Evolutionary conservation across 2,888 invertebrate genomes (phyloP).

Genomic region (Agriotes lineatus): DNA sequence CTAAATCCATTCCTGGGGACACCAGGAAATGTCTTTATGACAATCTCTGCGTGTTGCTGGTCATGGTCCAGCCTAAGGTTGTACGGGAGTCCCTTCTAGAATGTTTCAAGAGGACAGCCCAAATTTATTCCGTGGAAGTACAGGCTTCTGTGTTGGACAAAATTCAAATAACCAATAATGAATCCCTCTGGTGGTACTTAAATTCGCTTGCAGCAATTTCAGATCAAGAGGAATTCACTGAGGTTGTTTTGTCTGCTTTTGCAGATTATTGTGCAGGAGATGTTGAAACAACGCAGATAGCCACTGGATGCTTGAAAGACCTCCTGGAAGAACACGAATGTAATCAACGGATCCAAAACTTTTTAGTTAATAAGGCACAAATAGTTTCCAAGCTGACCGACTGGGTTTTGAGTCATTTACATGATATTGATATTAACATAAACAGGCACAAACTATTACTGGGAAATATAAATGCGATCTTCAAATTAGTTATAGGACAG

Average conservation of each 20-base stretch:
- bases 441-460: constrained; percentile 54
- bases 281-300: constrained; percentile 49
- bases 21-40: constrained; percentile 70
- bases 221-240: constrained; percentile 68
- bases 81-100: constrained; percentile 66
- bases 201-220: constrained; percentile 67
- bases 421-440: constrained; percentile 36
- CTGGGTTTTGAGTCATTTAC: constrained; percentile 51
- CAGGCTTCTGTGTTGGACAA: constrained; percentile 68
- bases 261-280: constrained; percentile 54
- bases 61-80: constrained; percentile 65
- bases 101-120: constrained; percentile 69
- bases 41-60: constrained; percentile 68
- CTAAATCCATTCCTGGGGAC: constrained; percentile 65
- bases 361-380: constrained; percentile 64
- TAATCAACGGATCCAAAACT: constrained; percentile 60
- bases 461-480: constrained; percentile 63
- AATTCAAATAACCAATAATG: constrained; percentile 51
- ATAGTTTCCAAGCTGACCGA: constrained; percentile 65
- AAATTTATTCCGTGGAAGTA: constrained; percentile 70
- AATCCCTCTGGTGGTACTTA: constrained; percentile 56
- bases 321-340: constrained; percentile 22
- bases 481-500: constrained; percentile 66
- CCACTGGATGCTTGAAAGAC: constrained; percentile 45
- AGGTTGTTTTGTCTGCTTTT: constrained; percentile 59